Evolutionary conservation across 1,140 invertebrate genomes (phyloP), one percentile per base, ranked within the genome.

Genomic region (Aplysia californica): DNA sequence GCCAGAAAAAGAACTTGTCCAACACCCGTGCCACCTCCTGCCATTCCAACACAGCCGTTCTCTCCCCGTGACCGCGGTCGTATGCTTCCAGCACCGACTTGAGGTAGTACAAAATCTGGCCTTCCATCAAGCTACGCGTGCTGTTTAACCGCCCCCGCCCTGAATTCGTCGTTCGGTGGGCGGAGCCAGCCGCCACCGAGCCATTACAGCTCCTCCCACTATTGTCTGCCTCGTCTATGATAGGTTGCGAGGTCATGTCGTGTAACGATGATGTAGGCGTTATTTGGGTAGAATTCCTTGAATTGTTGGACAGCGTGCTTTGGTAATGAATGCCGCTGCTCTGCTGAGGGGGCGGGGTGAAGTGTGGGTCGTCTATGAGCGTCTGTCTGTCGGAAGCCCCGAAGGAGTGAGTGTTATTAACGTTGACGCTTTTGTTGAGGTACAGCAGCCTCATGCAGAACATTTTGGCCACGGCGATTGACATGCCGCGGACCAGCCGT

Each of bases 11-110:
- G 0, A 83, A 64, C 58, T 80, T 83, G 64, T 87, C 85, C 66
- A 86, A 78, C 3, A 85, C 82, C 41, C 83, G 77, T 0, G 85
- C 86, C 29, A 86, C 80, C 66, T 87, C 86, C 61, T 83, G 82
- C 86, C 86, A 87, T 69, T 87, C 84, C 58, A 79, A 68, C 21
- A 86, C 77, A 3, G 80, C 75, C 29, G 76, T 76, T 39, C 76
- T 73, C 64, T 87, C 86, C 2, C 66, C 61, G 41, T 79, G 50
- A 20, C 76, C 65, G 56, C 75, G 78, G 23, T 86, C 85, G 72
- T 86, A 82, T 1, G 75, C 74, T 21, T 79, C 79, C 65, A 87
- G 75, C 15, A 87, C 77, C 31, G 79, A 78, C 50, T 79, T 82
- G 26, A 87, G 79, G 74, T 85, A 86, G 59, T 75, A 78, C 31